phyloP scores from a whole-genome alignment of 2,113 vertebrate genomes.

The Festucalex cinctus region DNA sequence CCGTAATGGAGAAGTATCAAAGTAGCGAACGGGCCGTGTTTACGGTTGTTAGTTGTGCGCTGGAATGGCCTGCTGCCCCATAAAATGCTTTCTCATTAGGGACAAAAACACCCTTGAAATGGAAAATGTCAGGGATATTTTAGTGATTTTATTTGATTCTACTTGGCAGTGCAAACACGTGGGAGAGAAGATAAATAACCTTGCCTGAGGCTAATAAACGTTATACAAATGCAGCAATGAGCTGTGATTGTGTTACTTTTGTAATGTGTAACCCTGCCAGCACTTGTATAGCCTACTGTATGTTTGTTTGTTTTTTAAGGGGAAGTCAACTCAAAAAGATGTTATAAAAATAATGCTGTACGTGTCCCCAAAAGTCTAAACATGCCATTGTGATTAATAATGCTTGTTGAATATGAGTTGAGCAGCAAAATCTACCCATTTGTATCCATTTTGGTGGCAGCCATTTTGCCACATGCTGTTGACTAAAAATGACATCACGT shows the following conservation, averaged over 20 bases:
- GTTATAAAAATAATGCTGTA: too few species aligned
- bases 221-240: conserved; percentile 18
- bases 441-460: too few species aligned
- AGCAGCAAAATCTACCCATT: too few species aligned
- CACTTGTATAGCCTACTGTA: not conserved
- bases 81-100: conserved; percentile 42
- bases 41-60: conserved; percentile 41
- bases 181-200: conserved; percentile 28
- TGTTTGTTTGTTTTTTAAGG: not conserved
- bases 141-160: conserved; percentile 38
- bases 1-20: conserved; percentile 13
- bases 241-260: conserved; percentile 1
- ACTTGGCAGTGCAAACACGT: not conserved
- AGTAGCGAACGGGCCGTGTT: conserved; percentile 29
- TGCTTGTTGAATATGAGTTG: too few species aligned
- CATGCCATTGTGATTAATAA: too few species aligned
- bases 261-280: not conserved
- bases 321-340: too few species aligned
- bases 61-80: conserved; percentile 36
- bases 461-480: too few species aligned
- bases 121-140: conserved; percentile 55
- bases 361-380: too few species aligned
- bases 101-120: conserved; percentile 44
- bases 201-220: conserved; percentile 8
- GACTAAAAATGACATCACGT: too few species aligned